Base-by-base conservation (phyloP, 1,140 invertebrate genomes). In the Calephelis virginiensis region DNA sequence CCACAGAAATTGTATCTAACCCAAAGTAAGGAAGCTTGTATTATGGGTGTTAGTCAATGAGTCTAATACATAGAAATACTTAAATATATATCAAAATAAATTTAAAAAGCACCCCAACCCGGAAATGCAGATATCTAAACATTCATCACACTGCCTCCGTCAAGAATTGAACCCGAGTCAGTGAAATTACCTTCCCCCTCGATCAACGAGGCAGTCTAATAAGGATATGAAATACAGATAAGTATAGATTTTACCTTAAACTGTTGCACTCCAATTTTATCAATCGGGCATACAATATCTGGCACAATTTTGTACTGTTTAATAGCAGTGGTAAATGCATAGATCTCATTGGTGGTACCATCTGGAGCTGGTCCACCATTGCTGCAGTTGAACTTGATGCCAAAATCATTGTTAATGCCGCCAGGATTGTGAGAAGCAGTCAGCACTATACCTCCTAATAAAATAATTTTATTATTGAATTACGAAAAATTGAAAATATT, bases 371-470 rank as follows among this genome's bases (percentile, higher is more conserved):
- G 98, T 3, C 97, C 99, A 75, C 99, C 99, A 92, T 99, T 99
- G 62, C 95, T 93, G 73, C 95, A 97, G 90, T 99, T 99, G 85
- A 97, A 99, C 91, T 99, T 99, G 76, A 99, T 99, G 48, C 99
- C 99, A 92, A 99, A 99, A 92, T 99, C 99, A 73, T 96, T 97
- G 84, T 99, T 93, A 6, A 97, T 97, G 56, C 99, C 99, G 71
- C 99, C 99, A 37, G 99, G 99, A 93, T 99, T 99, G 86, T 99
- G 99, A 61, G 98, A 99, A 0, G 99, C 99, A 14, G 99, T 99
- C 13, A 99, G 92, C 14, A 99, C 95, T 80, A 99, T 99, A 28
- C 98, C 99, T 77, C 98, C 98, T 93, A 87, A 43, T 60, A 17
- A 37, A 47, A 64, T 17, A 45, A 61, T 53, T 14, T 17, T 61